Percentiles rank a stretch among this genome's conserved stretches.
phyloP scores from a whole-genome alignment of 2,888 invertebrate species.

The Coecobrya sp. region DNA sequence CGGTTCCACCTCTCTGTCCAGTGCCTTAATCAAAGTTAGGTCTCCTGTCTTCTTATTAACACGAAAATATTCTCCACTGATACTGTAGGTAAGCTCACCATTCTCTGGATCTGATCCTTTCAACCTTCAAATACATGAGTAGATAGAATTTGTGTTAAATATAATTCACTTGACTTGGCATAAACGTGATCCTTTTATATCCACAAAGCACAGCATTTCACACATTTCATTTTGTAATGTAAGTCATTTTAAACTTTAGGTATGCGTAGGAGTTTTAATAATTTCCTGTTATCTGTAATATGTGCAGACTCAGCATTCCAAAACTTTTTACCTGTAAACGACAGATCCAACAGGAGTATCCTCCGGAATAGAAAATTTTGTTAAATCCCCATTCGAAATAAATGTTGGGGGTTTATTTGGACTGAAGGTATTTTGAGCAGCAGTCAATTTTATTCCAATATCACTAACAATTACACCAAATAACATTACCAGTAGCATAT shows the following conservation, averaged over 20 bases:
- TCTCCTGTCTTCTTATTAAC: slow-evolving; percentile 93
- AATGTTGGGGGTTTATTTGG: slow-evolving; percentile 92
- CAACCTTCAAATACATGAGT: slow-evolving; percentile 66
- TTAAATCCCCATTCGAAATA: slow-evolving; percentile 93
- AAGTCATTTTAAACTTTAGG: too few species aligned
- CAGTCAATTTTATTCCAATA: neutral
- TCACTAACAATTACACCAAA: slow-evolving; percentile 40
- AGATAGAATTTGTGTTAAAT: too few species aligned
- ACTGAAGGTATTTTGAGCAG: slow-evolving; percentile 78
- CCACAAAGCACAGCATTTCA: too few species aligned
- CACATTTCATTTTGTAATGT: too few species aligned
- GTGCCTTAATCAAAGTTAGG: slow-evolving; percentile 91
- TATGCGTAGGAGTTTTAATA: too few species aligned
- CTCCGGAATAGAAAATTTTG: slow-evolving; percentile 92
- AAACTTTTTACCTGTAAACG: slow-evolving; percentile 90
- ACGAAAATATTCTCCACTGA: slow-evolving; percentile 94
- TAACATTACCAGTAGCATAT: slow-evolving; percentile 28
- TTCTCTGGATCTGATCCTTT: slow-evolving; percentile 93
- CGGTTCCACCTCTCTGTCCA: slow-evolving; percentile 92
- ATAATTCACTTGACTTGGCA: too few species aligned
- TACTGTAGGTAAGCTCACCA: slow-evolving; percentile 92
- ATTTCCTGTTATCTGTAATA: too few species aligned
- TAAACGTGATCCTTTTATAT: too few species aligned
- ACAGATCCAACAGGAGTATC: slow-evolving; percentile 93
- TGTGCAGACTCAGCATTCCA: neutral